Evolutionary conservation across 2,888 invertebrate genomes (phyloP).

Genomic region (Keiferia lycopersicella): DNA sequence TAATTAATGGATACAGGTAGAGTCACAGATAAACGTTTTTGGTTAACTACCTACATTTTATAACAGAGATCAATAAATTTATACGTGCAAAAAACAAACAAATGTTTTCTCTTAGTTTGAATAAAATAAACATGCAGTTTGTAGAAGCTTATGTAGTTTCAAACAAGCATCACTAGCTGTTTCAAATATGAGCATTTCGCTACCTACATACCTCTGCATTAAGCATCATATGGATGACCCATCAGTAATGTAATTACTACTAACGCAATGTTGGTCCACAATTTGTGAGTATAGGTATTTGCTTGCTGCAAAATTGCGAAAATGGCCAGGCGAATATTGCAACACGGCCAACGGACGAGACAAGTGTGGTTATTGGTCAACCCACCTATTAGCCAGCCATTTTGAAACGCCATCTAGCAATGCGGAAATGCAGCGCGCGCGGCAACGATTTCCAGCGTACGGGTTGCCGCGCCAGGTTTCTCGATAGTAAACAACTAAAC

Average conservation of each 20-base stretch:
- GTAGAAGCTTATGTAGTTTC: not conserved
- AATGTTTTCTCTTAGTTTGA: too few species aligned
- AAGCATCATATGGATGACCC: constrained; percentile 13
- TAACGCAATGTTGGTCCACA: constrained; percentile 28
- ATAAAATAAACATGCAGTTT: too few species aligned
- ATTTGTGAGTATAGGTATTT: constrained; percentile 38
- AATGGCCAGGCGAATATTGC: constrained; percentile 55
- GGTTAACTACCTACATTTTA: too few species aligned
- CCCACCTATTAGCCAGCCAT: constrained; percentile 58
- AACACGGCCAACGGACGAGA: constrained; percentile 40
- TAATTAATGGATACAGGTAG: too few species aligned
- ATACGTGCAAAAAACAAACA: too few species aligned
- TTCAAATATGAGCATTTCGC: constrained; percentile 3
- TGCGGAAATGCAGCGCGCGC: constrained; percentile 58
- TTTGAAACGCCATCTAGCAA: constrained; percentile 56
- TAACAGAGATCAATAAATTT: too few species aligned
- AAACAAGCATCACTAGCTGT: not conserved
- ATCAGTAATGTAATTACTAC: constrained; percentile 25
- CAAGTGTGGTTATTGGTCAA: constrained; percentile 45
- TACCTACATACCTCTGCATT: constrained; percentile 2
- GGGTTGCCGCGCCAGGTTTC: constrained; percentile 53
- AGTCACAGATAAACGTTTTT: too few species aligned
- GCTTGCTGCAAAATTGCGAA: constrained; percentile 52
- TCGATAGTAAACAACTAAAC: constrained; percentile 56
- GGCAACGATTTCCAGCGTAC: constrained; percentile 57